A percentile compares a stretch with the other conserved stretches of the same genome.
Conservation (phyloP, 53 echinoderm and acorn worm genomes). For the Stichopus horrens region DNA sequence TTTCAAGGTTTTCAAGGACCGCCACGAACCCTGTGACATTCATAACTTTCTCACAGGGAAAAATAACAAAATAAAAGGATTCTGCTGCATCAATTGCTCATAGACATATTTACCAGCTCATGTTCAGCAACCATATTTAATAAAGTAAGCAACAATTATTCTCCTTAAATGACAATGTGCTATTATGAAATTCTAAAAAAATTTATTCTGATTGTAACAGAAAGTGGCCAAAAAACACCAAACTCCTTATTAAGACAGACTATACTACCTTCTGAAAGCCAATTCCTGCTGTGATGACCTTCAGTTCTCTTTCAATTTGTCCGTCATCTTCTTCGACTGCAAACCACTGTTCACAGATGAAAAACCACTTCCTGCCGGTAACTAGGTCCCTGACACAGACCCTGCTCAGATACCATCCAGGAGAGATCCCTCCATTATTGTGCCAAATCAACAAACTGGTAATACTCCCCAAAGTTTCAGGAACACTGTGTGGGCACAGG, state of each 20-base stretch:
- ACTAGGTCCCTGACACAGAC: slow-evolving; percentile 84
- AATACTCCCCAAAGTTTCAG: slow-evolving; percentile 84
- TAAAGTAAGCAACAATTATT: no score
- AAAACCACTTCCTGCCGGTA: slow-evolving; percentile 94
- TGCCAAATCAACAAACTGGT: slow-evolving; percentile 86
- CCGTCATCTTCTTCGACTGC: slow-evolving; percentile 98
- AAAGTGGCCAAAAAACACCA: no score
- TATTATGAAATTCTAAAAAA: no score
- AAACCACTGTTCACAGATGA: slow-evolving; percentile 97
- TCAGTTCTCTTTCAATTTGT: slow-evolving; percentile 81
- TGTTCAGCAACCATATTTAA: no score
- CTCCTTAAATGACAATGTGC: no score
- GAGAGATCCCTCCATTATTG: slow-evolving; percentile 85
- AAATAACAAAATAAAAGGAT: no score
- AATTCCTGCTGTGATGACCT: slow-evolving; percentile 71
- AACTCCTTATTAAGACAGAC: neutral
- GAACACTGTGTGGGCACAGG: slow-evolving; percentile 58
- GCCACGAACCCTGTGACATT: no score
- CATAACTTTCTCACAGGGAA: no score
- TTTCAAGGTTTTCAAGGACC: no score
- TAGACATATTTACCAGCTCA: no score
- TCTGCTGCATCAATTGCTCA: no score
- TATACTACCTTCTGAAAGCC: slow-evolving; percentile 84
- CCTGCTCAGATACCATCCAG: slow-evolving; percentile 94
- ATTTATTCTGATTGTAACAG: no score